phyloP scores from a whole-genome alignment of 2,888 invertebrate genomes.

The Synergus umbraculus region DNA sequence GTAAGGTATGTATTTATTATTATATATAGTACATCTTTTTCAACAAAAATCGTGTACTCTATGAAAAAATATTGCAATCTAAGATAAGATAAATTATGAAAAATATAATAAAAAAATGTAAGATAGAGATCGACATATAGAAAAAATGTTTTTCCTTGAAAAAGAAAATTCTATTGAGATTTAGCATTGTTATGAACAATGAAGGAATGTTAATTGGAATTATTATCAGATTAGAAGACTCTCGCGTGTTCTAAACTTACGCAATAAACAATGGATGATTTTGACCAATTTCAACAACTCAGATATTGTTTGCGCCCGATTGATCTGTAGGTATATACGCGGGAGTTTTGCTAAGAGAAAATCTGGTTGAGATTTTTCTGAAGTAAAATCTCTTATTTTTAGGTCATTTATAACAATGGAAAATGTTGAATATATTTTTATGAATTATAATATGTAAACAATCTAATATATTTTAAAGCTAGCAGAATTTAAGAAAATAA shows the following conservation, averaged over 20 bases:
- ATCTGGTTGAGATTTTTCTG: background rate
- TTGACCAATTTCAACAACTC: conserved; percentile 9
- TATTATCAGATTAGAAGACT: conserved; percentile 1
- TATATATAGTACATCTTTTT: background rate
- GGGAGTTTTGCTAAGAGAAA: background rate
- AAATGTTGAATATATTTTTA: background rate
- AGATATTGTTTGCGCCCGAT: background rate
- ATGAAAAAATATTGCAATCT: background rate
- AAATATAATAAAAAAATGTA: background rate
- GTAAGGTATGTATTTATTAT: background rate
- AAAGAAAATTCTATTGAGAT: background rate
- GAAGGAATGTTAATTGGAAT: background rate
- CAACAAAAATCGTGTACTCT: background rate
- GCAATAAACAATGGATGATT: conserved; percentile 8
- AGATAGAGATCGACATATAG: background rate
- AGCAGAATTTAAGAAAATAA: background rate
- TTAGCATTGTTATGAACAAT: background rate
- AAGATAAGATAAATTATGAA: background rate
- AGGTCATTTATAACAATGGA: background rate
- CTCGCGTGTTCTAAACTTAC: conserved; percentile 12
- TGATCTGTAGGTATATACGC: background rate
- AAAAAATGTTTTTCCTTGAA: background rate
- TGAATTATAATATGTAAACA: background rate
- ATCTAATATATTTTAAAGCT: background rate
- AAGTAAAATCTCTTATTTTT: background rate